Evolutionary conservation across 2,113 vertebrate genomes (phyloP), one percentile per base, ranked within the genome.

Genomic region (Ciconia boyciana): DNA sequence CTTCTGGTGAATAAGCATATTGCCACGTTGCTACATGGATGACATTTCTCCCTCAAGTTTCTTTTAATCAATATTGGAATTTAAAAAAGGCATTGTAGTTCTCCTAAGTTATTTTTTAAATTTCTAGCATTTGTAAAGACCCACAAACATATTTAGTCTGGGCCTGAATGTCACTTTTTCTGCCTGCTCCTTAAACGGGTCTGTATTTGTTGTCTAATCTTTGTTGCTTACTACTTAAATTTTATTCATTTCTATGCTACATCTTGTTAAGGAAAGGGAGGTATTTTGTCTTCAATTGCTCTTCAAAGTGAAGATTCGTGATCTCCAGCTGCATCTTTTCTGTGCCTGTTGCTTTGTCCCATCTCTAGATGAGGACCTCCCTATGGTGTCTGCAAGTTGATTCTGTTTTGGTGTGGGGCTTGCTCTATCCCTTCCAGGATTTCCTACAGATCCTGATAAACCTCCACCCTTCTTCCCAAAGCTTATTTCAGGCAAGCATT

Each of bases 91-190:
- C 8, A 41, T 18, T 81, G 49, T 19, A 89, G 22, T 46, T 75
- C 13, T 74, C 24, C 9, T 24, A 36, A 34, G 52, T 29, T 58
- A 48, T 55, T 66, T 55, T 5, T 36, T 62, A 57, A 28, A 52
- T 57, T 68, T 68, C 36, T 62, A 43, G 8, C 24, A n/a, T 69
- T 72, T 69, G 5, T 10, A 32, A 62, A 69, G 54, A 66, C 52
- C 14, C 14, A 62, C 9, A 31, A 70, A n/a, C 0, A 0, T 29
- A 17, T 94, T 76, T 64, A 54, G 4, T 7, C 18, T 19, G 6
- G 21, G 17, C 13, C 39, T 62, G 57, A 75, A 36, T 54, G 13
- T 24, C 61, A 60, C 13, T 12, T 78, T 79, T 85, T 36, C 19
- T 71, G 19, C 11, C n/a, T 34, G 12, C 16, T 87, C 31, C 32